Evolutionary conservation across 2,797 vertebrate species (phyloP).

Genomic region (Syngnathus rostellatus): DNA sequence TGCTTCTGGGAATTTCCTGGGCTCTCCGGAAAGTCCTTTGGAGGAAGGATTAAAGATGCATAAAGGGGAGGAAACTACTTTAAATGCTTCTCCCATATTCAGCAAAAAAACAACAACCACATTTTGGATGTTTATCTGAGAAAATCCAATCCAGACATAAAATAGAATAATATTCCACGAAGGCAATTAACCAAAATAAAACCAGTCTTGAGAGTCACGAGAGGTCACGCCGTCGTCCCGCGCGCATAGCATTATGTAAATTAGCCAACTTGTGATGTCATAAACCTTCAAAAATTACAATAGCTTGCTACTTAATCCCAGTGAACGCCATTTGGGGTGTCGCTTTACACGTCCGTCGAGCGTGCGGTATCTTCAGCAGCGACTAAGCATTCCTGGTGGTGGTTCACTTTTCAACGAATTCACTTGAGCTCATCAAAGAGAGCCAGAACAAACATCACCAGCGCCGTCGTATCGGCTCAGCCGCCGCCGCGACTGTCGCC

Average conservation of each 20-base stretch:
- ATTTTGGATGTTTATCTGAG: background rate
- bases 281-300: too few relatives aligned
- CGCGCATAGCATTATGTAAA: too few relatives aligned
- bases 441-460: slow-evolving; percentile 21
- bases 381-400: too few relatives aligned
- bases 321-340: background rate
- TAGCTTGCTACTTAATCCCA: background rate
- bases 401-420: slow-evolving; percentile 14
- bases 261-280: too few relatives aligned
- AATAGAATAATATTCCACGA: background rate
- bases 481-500: slow-evolving; percentile 1
- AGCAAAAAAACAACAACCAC: background rate
- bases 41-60: slow-evolving; percentile 1
- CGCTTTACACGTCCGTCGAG: background rate
- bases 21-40: slow-evolving; percentile 12
- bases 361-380: too few relatives aligned
- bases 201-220: background rate
- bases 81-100: slow-evolving; percentile 4
- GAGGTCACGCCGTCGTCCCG: background rate
- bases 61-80: slow-evolving; percentile 1
- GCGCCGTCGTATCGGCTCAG: slow-evolving; percentile 33
- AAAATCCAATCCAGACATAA: background rate
- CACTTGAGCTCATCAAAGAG: slow-evolving; percentile 24
- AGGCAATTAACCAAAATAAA: background rate
- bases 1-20: slow-evolving; percentile 15